Evolutionary conservation across 1,140 invertebrate species (phyloP).

Genomic region (Eubasilissa regina): DNA sequence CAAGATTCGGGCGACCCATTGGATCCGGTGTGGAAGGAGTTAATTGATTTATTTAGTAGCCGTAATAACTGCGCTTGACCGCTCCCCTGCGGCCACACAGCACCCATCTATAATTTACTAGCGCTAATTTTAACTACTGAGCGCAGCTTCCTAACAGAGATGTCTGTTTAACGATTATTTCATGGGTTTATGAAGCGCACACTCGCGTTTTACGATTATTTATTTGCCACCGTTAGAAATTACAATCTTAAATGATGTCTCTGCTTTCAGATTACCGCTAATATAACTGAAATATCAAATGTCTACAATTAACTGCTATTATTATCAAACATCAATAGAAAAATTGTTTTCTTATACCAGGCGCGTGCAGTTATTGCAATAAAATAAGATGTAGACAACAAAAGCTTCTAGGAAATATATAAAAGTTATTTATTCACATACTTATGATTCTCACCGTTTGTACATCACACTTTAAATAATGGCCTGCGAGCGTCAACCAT

Average conservation of each 20-base stretch:
- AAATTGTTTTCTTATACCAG: no score
- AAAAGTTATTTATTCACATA: no score
- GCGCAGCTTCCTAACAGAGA: not conserved
- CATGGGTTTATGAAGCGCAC: not conserved
- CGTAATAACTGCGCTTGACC: slow-evolving; percentile 37
- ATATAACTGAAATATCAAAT: no score
- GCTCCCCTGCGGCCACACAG: slow-evolving; percentile 14
- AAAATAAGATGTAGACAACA: no score
- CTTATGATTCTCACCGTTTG: no score
- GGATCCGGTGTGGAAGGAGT: slow-evolving; percentile 3
- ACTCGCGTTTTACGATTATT: not conserved
- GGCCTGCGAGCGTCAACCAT: no score
- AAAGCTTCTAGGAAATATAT: no score
- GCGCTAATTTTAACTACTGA: slow-evolving; percentile 14
- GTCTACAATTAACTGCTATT: no score
- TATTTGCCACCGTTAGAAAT: not conserved
- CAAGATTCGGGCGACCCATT: slow-evolving; percentile 1
- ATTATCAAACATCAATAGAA: no score
- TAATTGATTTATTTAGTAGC: slow-evolving; percentile 28
- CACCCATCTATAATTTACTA: slow-evolving; percentile 27
- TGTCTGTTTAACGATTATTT: slow-evolving; percentile 1
- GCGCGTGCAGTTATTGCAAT: no score
- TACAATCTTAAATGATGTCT: not conserved
- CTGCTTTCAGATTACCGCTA: no score
- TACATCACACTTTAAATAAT: no score